Evolutionary conservation across 2,888 invertebrate genomes (phyloP), one percentile per base, ranked within the genome.

Genomic region (Hipparchia semele): DNA sequence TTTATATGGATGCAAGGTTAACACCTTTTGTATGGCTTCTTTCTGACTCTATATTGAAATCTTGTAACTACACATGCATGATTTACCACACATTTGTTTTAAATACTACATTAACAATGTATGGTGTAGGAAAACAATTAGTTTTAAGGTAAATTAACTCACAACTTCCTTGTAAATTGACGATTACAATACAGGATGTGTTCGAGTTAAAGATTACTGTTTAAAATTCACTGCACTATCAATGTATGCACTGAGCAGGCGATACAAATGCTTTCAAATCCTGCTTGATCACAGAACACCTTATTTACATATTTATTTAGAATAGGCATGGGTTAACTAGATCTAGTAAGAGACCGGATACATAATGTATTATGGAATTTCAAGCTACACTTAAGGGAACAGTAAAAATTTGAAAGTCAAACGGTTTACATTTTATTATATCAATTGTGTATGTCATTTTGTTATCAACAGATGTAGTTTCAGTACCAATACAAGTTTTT

Each of bases 241-340:
- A 54, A 64, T 69, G 23, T 69, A 76, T 71, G 59, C 68, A 73
- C 72, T 72, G 64, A 68, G 46, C 66, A 72, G 72, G 64, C 13
- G 65, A 68, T 54, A 70, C 64, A 70, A 74, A 65, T 71, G 73
- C 76, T 75, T 77, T 77, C 75, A 75, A 76, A 76, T 74, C 58
- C 70, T 76, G 71, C 77, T 75, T 78, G 82, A 80, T 79, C 74
- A 80, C 76, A 81, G 78, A 80, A 76, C 79, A 72, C 75, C 79
- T 83, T 82, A 82, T 88, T 86, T 84, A 78, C 85, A 83, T 84
- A 87, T 84, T 84, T 82, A 85, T 83, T 6, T 49, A 49, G 2
- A 39, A 39, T 39, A 39, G 39, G 39, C 39, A 39, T 39, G 39
- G 3, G 39, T 5, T 39, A 39, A 39, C 39, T 39, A 39, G 39